Conservation (phyloP, 1,140 invertebrate genomes). For the Danaus plexippus region DNA sequence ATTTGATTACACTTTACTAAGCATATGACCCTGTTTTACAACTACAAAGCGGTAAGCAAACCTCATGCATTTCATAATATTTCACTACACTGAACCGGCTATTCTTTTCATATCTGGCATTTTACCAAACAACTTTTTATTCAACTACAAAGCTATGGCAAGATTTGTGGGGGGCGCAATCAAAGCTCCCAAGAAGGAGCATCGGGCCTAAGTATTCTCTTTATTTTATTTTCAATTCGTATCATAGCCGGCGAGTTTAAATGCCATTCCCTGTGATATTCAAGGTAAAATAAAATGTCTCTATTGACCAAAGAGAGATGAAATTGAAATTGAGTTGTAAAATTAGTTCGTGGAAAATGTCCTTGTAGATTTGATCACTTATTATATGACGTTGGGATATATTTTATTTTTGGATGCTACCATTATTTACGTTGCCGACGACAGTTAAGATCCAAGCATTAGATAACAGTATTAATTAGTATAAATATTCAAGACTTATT, state of each 20-base stretch:
- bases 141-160: conserved; percentile 52
- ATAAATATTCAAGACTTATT: no score
- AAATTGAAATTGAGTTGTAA: conserved; percentile 22
- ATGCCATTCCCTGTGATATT: conserved; percentile 31
- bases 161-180: conserved; percentile 50
- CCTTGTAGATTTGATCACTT: conserved; percentile 6
- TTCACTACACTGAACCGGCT: conserved; percentile 40
- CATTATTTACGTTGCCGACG: no score
- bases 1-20: conserved; percentile 12
- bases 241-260: conserved; percentile 39
- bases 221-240: conserved; percentile 43
- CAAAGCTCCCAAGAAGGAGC: conserved; percentile 52
- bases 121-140: conserved; percentile 64
- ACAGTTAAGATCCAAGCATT: no score
- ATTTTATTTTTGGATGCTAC: no score
- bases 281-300: conserved; percentile 34
- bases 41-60: conserved; percentile 16
- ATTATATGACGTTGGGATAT: no score
- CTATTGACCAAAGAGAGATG: conserved; percentile 23
- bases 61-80: conserved; percentile 33
- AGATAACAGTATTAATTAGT: no score
- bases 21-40: conserved; percentile 17
- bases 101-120: conserved; percentile 61
- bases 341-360: conserved; percentile 21
- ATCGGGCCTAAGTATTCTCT: conserved; percentile 42